Evolutionary conservation across 2,888 invertebrate species (phyloP).

Genomic region (Andrena minutula): DNA sequence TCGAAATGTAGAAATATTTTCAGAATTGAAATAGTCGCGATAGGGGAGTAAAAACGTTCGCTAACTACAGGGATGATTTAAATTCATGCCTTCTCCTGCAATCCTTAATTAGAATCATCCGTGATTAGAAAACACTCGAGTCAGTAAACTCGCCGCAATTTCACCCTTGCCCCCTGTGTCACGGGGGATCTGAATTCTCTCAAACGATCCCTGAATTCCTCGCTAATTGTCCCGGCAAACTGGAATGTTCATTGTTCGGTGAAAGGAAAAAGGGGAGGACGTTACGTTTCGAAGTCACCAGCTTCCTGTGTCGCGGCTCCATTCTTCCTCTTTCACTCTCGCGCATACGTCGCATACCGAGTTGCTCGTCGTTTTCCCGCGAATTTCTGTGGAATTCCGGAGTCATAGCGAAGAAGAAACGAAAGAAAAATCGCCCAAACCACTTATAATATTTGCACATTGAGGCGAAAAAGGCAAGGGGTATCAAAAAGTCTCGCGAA

Average conservation of each 20-base stretch:
- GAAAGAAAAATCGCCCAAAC: neutral
- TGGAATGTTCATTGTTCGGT: conserved; percentile 73
- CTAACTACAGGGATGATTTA: neutral
- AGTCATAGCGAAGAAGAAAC: neutral
- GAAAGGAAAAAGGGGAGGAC: conserved; percentile 62
- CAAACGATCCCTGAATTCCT: conserved; percentile 68
- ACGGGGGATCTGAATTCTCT: conserved; percentile 48
- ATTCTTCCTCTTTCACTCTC: conserved; percentile 55
- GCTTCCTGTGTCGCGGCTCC: conserved; percentile 30
- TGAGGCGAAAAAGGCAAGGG: neutral
- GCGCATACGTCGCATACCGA: conserved; percentile 67
- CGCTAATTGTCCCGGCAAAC: conserved; percentile 71
- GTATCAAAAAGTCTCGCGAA: neutral
- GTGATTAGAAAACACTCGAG: conserved; percentile 31
- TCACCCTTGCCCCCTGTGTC: conserved; percentile 44
- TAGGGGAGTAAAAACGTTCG: neutral
- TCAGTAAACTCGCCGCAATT: conserved; percentile 21
- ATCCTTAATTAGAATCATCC: conserved; percentile 10
- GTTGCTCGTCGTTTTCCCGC: conserved; percentile 49
- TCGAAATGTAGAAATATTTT: no score
- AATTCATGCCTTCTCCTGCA: neutral
- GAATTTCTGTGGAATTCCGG: conserved; percentile 42
- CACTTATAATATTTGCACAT: neutral
- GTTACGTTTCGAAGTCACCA: conserved; percentile 60
- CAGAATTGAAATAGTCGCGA: no score